Evolutionary conservation across 2,888 invertebrate species (phyloP).

Genomic region (Sarcophaga subvicina): DNA sequence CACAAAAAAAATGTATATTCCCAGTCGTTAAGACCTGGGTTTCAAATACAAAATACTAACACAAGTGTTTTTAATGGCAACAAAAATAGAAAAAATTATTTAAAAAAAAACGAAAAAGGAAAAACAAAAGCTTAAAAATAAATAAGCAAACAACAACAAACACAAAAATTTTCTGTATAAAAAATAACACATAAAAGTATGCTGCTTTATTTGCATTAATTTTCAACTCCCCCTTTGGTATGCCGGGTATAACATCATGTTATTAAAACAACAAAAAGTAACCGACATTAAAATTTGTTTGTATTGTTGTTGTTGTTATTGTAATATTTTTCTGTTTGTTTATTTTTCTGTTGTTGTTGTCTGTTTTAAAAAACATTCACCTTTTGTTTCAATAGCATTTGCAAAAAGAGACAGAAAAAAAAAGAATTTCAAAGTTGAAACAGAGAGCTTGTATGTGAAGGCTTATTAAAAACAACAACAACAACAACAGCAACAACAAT

Average conservation of each 20-base stretch:
- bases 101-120: background rate
- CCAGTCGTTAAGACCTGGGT: slow-evolving; percentile 26
- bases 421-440: too few species aligned
- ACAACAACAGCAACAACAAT: too few species aligned
- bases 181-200: slow-evolving; percentile 53
- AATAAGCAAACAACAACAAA: slow-evolving; percentile 42
- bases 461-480: slow-evolving; percentile 29
- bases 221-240: background rate
- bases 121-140: slow-evolving; percentile 51
- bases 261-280: background rate
- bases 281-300: slow-evolving; percentile 32
- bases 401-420: too few species aligned
- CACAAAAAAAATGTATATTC: background rate
- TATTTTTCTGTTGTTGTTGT: slow-evolving; percentile 23
- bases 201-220: slow-evolving; percentile 52
- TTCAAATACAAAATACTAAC: slow-evolving; percentile 36
- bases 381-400: slow-evolving; percentile 17
- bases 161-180: background rate
- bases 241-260: too few species aligned
- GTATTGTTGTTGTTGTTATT: slow-evolving; percentile 36
- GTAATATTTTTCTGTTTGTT: slow-evolving; percentile 36
- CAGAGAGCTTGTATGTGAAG: background rate
- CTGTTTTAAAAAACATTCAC: background rate
- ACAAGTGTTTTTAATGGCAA: slow-evolving; percentile 67
- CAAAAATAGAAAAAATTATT: slow-evolving; percentile 10